These are phyloP conservation scores for Epicampocera succincta DNA, from an alignment of 2,888 invertebrate genomes.

Conservation along the genomic window DNA sequence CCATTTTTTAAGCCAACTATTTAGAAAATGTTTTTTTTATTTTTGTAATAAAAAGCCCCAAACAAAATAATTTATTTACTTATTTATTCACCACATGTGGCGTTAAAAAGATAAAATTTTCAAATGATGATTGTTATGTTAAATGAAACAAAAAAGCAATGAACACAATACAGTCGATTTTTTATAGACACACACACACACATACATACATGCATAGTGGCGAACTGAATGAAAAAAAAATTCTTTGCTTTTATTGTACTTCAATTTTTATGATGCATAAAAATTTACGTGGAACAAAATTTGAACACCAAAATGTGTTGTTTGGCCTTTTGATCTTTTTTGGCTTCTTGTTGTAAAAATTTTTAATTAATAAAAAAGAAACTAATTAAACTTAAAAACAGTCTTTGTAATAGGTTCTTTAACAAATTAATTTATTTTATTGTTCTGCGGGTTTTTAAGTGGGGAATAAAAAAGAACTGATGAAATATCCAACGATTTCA, in stretches of 20 bases:
- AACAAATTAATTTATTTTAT: conserved; percentile 44
- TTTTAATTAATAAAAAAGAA: conserved; percentile 13
- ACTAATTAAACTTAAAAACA: conserved; percentile 20
- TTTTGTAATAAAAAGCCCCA: neutral
- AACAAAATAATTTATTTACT: conserved; percentile 32
- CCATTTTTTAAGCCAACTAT: neutral
- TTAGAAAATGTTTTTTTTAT: neutral
- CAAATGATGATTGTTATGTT: conserved; percentile 49
- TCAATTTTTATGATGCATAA: neutral
- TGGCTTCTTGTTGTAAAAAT: neutral
- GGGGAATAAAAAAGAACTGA: neutral
- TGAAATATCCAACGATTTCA: conserved; percentile 21
- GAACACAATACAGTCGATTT: conserved; percentile 3
- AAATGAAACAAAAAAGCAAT: conserved; percentile 21
- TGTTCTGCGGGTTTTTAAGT: conserved; percentile 7
- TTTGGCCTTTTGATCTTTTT: conserved; percentile 2
- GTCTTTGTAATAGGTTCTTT: conserved; percentile 45
- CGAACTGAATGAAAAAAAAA: conserved; percentile 3
- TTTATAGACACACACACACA: neutral
- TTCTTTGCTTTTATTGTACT: no score
- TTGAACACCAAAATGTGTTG: neutral
- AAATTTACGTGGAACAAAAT: neutral
- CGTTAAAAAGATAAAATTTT: conserved; percentile 45
- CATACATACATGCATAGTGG: no score
- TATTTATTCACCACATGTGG: conserved; percentile 60